A percentile compares a stretch with the other conserved stretches of the same genome.
phyloP scores from a whole-genome alignment of 2,113 vertebrate genomes.

The Mormoops blainvillei region DNA sequence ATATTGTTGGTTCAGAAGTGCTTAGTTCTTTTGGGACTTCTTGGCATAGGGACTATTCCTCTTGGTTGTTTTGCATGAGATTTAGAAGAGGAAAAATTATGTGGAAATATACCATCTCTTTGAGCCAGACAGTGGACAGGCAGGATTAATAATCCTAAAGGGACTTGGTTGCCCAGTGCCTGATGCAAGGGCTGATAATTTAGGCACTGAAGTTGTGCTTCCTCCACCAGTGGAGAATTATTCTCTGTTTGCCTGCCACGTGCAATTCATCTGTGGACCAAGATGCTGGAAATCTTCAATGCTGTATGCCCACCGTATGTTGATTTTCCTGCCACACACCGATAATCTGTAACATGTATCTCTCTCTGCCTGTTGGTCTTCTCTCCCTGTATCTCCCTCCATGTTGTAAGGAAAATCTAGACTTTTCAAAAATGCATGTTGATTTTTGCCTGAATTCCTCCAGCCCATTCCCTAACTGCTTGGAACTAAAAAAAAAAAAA shows the following conservation, averaged over 20 bases:
- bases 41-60: not conserved
- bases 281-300: not conserved
- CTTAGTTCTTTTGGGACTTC: constrained; percentile 69
- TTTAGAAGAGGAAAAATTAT: not conserved
- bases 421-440: not conserved
- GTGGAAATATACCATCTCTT: constrained; percentile 43
- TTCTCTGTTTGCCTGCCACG: constrained; percentile 41
- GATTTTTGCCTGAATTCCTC: constrained; percentile 10
- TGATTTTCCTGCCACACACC: not conserved
- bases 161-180: constrained; percentile 46
- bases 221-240: constrained; percentile 46
- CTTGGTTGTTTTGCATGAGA: constrained; percentile 25
- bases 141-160: constrained; percentile 59
- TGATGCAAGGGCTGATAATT: constrained; percentile 61
- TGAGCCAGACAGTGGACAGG: constrained; percentile 39
- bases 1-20: constrained; percentile 76
- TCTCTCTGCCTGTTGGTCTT: not conserved
- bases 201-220: constrained; percentile 48
- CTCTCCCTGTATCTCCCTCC: not conserved
- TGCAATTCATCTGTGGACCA: constrained; percentile 25
- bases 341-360: not conserved
- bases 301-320: not conserved
- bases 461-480: not conserved
- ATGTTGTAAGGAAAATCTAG: constrained; percentile 2
- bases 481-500: not conserved